Percentiles rank a stretch among this genome's conserved stretches.
Conservation (phyloP, 2,797 vertebrate genomes). For the Ptychadena robeensis region DNA sequence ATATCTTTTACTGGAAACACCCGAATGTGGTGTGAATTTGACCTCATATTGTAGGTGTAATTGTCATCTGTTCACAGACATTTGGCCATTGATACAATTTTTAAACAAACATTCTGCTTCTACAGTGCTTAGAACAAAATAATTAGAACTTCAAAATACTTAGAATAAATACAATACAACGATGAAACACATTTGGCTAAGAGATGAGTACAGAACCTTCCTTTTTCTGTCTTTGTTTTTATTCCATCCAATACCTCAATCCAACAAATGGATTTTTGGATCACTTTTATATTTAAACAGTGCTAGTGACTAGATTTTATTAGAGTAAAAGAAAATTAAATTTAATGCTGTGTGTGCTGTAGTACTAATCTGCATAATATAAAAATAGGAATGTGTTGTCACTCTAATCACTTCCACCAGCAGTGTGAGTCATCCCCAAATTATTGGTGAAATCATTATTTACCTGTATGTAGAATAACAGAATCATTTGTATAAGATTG, state of each 20-base stretch:
- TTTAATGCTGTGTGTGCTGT: constrained; percentile 2
- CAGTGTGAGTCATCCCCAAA: neutral
- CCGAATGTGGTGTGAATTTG: no score
- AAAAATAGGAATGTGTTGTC: neutral
- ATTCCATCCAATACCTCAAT: constrained; percentile 58
- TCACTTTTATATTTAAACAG: constrained; percentile 12
- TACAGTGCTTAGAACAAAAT: constrained; percentile 45
- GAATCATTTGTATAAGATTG: neutral
- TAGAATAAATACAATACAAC: constrained; percentile 58
- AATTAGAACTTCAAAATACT: constrained; percentile 63
- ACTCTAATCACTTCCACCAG: neutral
- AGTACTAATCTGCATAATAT: neutral
- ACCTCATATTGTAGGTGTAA: no score
- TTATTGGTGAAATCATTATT: neutral
- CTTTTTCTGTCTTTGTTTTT: constrained; percentile 58
- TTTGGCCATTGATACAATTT: neutral
- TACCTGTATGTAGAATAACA: neutral
- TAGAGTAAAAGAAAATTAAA: constrained; percentile 57
- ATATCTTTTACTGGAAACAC: no score
- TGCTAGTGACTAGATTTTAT: constrained; percentile 59
- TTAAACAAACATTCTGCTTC: neutral
- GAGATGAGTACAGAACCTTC: constrained; percentile 36
- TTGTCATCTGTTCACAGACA: constrained; percentile 21
- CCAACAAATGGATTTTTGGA: constrained; percentile 65
- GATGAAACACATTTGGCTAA: constrained; percentile 19